Evolutionary conservation across 2,888 invertebrate genomes (phyloP).

Genomic region (Lamellibrachia satsuma): DNA sequence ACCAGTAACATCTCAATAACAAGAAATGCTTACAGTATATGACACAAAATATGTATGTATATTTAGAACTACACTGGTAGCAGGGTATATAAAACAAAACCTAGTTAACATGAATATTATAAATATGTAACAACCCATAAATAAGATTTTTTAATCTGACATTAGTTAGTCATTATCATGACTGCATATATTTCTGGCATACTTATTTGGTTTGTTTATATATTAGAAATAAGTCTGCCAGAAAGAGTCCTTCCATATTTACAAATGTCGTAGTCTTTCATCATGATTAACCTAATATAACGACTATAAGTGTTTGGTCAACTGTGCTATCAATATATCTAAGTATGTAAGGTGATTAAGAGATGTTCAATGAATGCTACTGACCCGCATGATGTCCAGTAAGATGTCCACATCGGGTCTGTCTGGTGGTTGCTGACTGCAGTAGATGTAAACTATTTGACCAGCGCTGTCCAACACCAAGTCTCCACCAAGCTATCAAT

Average conservation of each 20-base stretch:
- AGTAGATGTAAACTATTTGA: constrained; percentile 46
- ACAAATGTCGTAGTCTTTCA: not conserved
- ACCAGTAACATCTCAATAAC: not conserved
- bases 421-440: constrained; percentile 50
- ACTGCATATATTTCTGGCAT: not conserved
- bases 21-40: too few species aligned
- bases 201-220: not conserved
- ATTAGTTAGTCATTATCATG: too few species aligned
- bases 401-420: constrained; percentile 49
- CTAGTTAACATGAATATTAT: too few species aligned
- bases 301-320: not conserved
- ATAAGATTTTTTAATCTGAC: too few species aligned
- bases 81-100: too few species aligned
- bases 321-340: not conserved
- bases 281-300: not conserved
- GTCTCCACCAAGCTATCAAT: constrained; percentile 57
- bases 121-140: too few species aligned
- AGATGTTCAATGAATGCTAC: not conserved
- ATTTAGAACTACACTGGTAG: too few species aligned
- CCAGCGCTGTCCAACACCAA: constrained; percentile 52
- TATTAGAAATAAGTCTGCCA: not conserved
- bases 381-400: constrained; percentile 5
- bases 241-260: not conserved
- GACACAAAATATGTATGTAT: too few species aligned
- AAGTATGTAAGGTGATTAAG: not conserved